These are phyloP conservation scores for Danionella cerebrum DNA, from an alignment of 2,113 vertebrate species.

Conservation along the genomic window DNA sequence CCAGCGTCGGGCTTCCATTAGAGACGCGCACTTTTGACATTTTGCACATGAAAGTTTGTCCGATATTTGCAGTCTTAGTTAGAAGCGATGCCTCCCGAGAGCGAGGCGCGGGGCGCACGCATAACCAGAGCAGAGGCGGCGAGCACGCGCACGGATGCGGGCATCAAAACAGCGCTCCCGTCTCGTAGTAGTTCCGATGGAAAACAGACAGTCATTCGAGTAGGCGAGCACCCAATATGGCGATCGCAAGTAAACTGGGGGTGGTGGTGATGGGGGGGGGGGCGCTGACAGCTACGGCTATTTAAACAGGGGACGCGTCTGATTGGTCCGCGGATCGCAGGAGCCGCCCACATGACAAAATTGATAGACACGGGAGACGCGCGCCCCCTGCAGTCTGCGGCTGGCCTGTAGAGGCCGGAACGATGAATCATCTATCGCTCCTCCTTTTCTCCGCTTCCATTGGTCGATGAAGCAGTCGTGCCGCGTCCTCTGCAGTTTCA, in stretches of 20 bases:
- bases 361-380: not conserved
- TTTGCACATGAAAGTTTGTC: constrained; percentile 52
- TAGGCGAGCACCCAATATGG: constrained; percentile 78
- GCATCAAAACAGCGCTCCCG: constrained; percentile 38
- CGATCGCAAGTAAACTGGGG: constrained; percentile 77
- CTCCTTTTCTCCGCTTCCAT: too few species aligned
- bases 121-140: not conserved
- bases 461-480: too few species aligned
- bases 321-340: constrained; percentile 66
- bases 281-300: constrained; percentile 80
- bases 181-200: constrained; percentile 62
- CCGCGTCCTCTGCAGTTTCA: too few species aligned
- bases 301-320: constrained; percentile 76
- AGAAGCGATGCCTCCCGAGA: constrained; percentile 4
- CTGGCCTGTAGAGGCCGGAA: too few species aligned
- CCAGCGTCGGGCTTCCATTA: constrained; percentile 86
- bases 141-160: not conserved
- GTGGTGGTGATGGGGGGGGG: constrained; percentile 49
- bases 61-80: not conserved
- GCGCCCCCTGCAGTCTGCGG: not conserved
- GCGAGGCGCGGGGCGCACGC: constrained; percentile 7
- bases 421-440: too few species aligned
- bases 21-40: constrained; percentile 94
- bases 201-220: constrained; percentile 62
- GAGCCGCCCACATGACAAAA: constrained; percentile 62